Base-by-base conservation (phyloP, 2,797 vertebrate species). In the Smutsia gigantea region DNA sequence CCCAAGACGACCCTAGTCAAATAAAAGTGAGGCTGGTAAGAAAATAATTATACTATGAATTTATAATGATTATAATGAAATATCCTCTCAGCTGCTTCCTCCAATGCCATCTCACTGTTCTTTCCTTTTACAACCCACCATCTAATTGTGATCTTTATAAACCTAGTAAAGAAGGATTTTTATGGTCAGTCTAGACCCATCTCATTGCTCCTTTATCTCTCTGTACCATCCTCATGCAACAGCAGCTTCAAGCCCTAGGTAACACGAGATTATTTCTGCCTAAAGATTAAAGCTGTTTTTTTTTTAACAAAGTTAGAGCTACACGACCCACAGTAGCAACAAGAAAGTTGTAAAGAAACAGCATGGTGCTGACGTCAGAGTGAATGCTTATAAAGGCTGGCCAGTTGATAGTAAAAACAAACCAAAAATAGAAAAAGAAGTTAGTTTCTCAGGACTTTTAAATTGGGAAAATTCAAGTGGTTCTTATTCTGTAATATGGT, bases 1-100 rank as follows among this genome's bases (percentile, higher is more conserved):
- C 12, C 11, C 6, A 4, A 4, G 27, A 11, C 0, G 1, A 13
- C 63, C 25, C 18, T 4, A 31, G 9, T 90, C 37, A 90, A 78
- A n/a, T 51, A 7, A 11, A 11, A 46, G 1, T 46, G 55, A 77
- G 23, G 59, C 25, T 64, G n/a, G 51, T 59, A 78, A 69, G 29
- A 85, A 91, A 94, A 71, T 15, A 87, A 90, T 37, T 90, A n/a
- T 14, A 39, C 8, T 87, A 82, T 3, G 75, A 37, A 77, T 87
- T 55, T 68, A 46, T n/a, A 75, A 46, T 95, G 55, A 94, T 71
- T n/a, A 87, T 31, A 82, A 82, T 78, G 12, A 94, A 95, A 95
- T 66, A 92, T 19, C 18, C 21, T 85, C 88, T 90, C 46, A 79
- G 61, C 3, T 46, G 10, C 42, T 92, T 90, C 92, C 21, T 91